Base-by-base conservation (phyloP, 2,113 vertebrate genomes). In the Felis chaus region DNA sequence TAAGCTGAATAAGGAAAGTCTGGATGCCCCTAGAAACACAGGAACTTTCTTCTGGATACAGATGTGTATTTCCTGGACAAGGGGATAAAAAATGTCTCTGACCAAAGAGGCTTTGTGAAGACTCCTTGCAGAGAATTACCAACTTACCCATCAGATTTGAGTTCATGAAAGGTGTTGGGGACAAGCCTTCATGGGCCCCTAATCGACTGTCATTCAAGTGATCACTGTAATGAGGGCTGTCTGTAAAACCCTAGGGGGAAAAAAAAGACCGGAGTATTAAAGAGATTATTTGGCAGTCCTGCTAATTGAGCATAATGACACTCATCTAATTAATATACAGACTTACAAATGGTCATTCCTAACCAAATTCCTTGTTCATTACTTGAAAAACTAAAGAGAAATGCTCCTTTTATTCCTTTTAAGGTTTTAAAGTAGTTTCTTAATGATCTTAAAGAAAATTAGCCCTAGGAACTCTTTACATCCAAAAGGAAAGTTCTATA, bases 131-230 rank as follows among this genome's bases (percentile, higher is more conserved):
- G 98, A 99, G 98, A 99, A 99, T 99, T 98, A 99, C 98, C 99
- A 99, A 99, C 99, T 99, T 99, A 99, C 99, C 99, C 99, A 99
- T 99, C 99, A 99, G 99, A 99, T 99, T 99, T 88, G 99, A 99
- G 99, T 99, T 99, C 99, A 99, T 99, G 99, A 99, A 99, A 99
- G 99, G 99, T 99, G 99, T 99, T 98, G 99, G 99, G 98, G 99
- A 99, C 99, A 99, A 99, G 99, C 99, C 99, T 99, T 99, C 99
- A 98, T 99, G 99, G 98, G 99, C 98, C 98, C 99, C 99, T 99
- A 99, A 99, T 99, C 99, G 99, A 99, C 99, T 99, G 99, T 99
- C 99, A 99, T 99, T 99, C 99, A 99, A 99, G 98, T 99, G 99
- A 99, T 99, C 99, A 99, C 99, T 98, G 98, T 99, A 99, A 99